Evolutionary conservation across 2,113 vertebrate species (phyloP), one percentile per base, ranked within the genome.

Genomic region (Morone saxatilis): DNA sequence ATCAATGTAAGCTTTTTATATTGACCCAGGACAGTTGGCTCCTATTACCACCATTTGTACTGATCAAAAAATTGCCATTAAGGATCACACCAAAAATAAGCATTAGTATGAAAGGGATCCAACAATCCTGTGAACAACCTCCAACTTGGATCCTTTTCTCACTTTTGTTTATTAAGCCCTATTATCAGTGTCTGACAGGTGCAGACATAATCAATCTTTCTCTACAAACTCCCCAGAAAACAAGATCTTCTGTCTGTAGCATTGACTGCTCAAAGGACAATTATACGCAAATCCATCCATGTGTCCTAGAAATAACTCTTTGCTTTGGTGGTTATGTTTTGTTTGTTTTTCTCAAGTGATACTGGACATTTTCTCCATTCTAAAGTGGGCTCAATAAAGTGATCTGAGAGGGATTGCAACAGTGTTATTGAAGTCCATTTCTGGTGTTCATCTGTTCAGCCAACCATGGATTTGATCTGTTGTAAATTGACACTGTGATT

Each of bases 101-200:
- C 5, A 40, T 41, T 19, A 14, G 14, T 9, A 20, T 31, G 47
- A 68, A 50, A 51, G 10, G 36, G 13, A 31, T 19, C 36, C 6
- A 56, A 45, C 9, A n/a, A 45, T 65, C 25, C 11, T 59, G 3
- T 31, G 12, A 59, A 31, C 31, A 48, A 47, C 80, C 41, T 67
- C 38, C 17, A 57, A 10, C 16, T 45, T 50, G 5, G 5, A 60
- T 43, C 36, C 5, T 71, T 14, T 51, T 65, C 43, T 51, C 7
- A 38, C 25, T 69, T 73, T 69, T 53, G 40, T 79, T 69, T 78
- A 45, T 54, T 68, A 40, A 59, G 25, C 19, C 47, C 41, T 9
- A 53, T 73, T 73, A 84, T 84, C 69, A 73, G 68, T 78, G 61
- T 79, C 76, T 62, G 48, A 54, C 62, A 84, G 53, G 22, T 73